Percentiles rank a stretch among this genome's conserved stretches.
These are phyloP conservation scores for Anableps anableps DNA, from an alignment of 2,797 vertebrate genomes.

Conservation along the genomic window DNA sequence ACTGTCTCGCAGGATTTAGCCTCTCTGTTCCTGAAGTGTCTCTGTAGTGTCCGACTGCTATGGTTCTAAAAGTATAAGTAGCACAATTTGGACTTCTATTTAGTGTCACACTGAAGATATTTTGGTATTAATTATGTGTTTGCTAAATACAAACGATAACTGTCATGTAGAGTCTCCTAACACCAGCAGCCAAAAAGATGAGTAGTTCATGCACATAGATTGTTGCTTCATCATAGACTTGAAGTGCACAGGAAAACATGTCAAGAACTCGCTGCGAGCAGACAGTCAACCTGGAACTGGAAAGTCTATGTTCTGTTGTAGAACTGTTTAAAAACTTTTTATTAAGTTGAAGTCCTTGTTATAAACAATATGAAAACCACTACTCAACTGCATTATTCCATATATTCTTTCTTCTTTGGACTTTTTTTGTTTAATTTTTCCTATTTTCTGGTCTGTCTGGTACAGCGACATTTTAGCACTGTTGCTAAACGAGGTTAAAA, in stretches of 20 bases:
- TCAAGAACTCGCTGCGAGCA: not conserved
- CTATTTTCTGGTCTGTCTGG: too few species aligned
- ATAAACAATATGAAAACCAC: too few species aligned
- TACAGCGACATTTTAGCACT: too few species aligned
- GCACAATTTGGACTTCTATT: not conserved
- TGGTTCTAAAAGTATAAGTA: not conserved
- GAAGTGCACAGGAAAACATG: not conserved
- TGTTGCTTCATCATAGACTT: not conserved
- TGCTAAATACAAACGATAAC: not conserved
- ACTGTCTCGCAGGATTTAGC: constrained; percentile 16
- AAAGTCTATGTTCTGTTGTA: too few species aligned
- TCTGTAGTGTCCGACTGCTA: not conserved
- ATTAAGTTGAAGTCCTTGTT: too few species aligned
- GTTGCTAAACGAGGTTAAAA: not conserved
- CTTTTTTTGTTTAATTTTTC: too few species aligned
- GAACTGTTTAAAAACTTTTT: too few species aligned
- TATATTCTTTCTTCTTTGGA: too few species aligned
- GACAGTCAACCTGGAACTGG: not conserved
- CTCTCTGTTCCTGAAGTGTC: not conserved
- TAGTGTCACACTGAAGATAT: not conserved
- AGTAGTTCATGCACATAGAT: not conserved
- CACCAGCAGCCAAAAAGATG: not conserved
- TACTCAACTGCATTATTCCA: too few species aligned
- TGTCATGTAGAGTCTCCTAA: not conserved
- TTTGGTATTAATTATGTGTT: not conserved